Evolutionary conservation across 2,113 vertebrate genomes (phyloP), one percentile per base, ranked within the genome.

Genomic region (Malurus cyaneus): DNA sequence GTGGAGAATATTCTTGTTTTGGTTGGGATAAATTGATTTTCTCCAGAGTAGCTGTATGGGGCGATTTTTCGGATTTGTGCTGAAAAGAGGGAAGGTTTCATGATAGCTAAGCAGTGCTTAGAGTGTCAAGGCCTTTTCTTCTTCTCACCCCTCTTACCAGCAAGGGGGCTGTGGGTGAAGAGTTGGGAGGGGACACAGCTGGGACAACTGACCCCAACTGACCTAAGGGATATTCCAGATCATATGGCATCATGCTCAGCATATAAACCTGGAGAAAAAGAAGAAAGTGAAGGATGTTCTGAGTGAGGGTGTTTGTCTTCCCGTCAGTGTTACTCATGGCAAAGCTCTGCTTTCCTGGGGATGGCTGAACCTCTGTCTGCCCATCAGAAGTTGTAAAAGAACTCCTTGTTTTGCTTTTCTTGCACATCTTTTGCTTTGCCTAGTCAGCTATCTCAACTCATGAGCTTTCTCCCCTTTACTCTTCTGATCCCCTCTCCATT

Each of bases 151-250:
- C 17, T 21, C 26, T 8, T 21, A 36, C 6, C 54, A 28, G 46
- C 0, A 0, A 61, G 62, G 34, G 36, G 21, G 32, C 21, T 53
- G 28, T 60, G n/a, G n/a, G 47, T 10, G 39, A 32, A 53, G 23
- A 23, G 14, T 0, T 46, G 54, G 28, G 28, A 53, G 2, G 3
- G 36, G 13, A 12, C 20, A 67, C 20, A 77, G 17, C 4, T 0
- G 0, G 31, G 25, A 36, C 17, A 36, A 9, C 44, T 50, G 34
- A 74, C 11, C 24, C 19, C 29, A 66, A 1, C 5, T 9, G 21
- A 21, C 5, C 21, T 21, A 52, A 77, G 9, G 20, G 18, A 23
- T 52, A 32, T 44, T 44, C 32, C 36, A 32, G 26, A 14, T 10
- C 5, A 2, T 32, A 59, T 44, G 31, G 17, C 2, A 9, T 36